Conservation (phyloP, 1,140 invertebrate genomes). For the Dendroctonus valens region DNA sequence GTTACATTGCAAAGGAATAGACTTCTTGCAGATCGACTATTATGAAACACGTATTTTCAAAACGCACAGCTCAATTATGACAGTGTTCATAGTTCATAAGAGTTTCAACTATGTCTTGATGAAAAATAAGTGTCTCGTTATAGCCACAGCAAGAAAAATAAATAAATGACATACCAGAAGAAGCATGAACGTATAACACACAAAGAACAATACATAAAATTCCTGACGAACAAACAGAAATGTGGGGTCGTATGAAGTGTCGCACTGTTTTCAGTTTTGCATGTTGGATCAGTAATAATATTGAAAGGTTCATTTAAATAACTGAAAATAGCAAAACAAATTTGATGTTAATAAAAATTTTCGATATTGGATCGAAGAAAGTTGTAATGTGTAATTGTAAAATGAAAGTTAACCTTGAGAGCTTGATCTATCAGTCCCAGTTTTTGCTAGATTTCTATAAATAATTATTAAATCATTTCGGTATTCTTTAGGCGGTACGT, state of each 20-base stretch:
- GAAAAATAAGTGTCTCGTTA: constrained; percentile 15
- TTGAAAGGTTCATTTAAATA: no score
- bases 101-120: neutral
- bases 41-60: constrained; percentile 2
- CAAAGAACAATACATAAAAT: constrained; percentile 40
- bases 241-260: constrained; percentile 6
- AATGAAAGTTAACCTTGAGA: no score
- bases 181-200: constrained; percentile 40
- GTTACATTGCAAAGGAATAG: constrained; percentile 38
- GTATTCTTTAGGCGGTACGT: no score
- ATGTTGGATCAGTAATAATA: neutral
- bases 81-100: neutral
- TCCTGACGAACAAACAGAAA: constrained; percentile 39
- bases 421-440: no score
- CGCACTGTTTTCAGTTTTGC: constrained; percentile 4
- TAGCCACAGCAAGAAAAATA: constrained; percentile 16
- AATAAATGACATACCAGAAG: constrained; percentile 31
- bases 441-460: no score
- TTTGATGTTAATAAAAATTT: no score
- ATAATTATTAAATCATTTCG: no score
- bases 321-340: no score
- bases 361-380: no score
- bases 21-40: constrained; percentile 21
- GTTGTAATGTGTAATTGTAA: no score
- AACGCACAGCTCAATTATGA: no score